These are phyloP conservation scores for Eupithecia vulgata DNA, from an alignment of 2,888 invertebrate genomes.

Conservation along the genomic window DNA sequence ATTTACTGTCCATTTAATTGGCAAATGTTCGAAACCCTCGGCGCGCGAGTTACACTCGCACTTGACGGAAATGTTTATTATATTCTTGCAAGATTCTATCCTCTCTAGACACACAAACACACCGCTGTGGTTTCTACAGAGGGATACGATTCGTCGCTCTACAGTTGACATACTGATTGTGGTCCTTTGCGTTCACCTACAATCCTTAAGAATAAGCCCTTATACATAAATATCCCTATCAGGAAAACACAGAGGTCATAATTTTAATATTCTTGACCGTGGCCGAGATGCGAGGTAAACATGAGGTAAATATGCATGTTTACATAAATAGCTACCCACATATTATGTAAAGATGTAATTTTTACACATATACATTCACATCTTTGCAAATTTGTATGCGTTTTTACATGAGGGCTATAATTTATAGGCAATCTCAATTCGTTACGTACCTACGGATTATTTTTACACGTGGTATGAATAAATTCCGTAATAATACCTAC, in stretches of 20 bases:
- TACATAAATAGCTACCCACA: slow-evolving; percentile 9
- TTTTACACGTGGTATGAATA: background rate
- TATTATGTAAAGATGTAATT: background rate
- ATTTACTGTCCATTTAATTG: too few species aligned
- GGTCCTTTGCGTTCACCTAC: too few species aligned
- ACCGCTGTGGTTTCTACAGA: too few species aligned
- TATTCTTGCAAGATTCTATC: too few species aligned
- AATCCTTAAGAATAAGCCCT: background rate
- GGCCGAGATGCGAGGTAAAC: background rate
- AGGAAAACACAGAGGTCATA: background rate
- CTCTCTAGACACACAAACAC: too few species aligned
- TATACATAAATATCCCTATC: background rate
- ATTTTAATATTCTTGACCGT: background rate
- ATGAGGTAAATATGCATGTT: background rate
- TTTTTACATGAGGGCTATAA: background rate
- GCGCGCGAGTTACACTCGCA: too few species aligned
- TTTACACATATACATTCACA: background rate
- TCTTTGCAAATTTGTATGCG: background rate
- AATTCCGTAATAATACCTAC: background rate
- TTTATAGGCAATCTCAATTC: background rate
- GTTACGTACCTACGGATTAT: background rate
- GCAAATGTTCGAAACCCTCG: too few species aligned
- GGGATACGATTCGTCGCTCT: too few species aligned
- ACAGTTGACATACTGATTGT: too few species aligned
- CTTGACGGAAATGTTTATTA: too few species aligned